phyloP scores from a whole-genome alignment of 1,140 invertebrate genomes.

The Drosophila pachea region DNA sequence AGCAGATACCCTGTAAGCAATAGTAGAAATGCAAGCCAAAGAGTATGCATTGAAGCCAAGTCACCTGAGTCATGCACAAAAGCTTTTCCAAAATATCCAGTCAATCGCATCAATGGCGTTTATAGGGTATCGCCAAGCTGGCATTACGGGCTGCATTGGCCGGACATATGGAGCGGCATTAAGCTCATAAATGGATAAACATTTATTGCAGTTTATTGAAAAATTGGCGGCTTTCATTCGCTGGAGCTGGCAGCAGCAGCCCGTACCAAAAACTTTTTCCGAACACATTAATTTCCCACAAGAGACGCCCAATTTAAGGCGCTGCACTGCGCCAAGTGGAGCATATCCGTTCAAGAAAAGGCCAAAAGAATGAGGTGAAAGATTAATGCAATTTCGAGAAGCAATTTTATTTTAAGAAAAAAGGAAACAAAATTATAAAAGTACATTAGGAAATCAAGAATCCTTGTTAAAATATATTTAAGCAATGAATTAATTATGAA shows the following conservation, averaged over 20 bases:
- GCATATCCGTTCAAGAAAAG: conserved; percentile 4
- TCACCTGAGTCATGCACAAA: too few species aligned
- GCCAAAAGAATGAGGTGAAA: too few species aligned
- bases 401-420: too few species aligned
- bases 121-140: too few species aligned
- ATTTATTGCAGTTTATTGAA: conserved; percentile 77
- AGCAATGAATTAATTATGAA: too few species aligned
- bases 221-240: conserved; percentile 68
- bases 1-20: conserved; percentile 8
- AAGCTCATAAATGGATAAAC: conserved; percentile 72
- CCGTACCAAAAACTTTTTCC: conserved; percentile 25
- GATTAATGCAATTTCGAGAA: too few species aligned
- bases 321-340: conserved; percentile 23
- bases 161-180: conserved; percentile 37
- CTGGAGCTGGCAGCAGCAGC: conserved; percentile 19
- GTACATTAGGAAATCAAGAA: too few species aligned
- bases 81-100: too few species aligned
- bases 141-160: not conserved
- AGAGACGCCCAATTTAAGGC: conserved; percentile 53
- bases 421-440: too few species aligned
- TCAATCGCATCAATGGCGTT: too few species aligned
- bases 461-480: too few species aligned
- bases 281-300: conserved; percentile 66
- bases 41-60: not conserved
- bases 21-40: not conserved